phyloP scores from a whole-genome alignment of 2,113 vertebrate genomes.

The Dasypus novemcinctus region DNA sequence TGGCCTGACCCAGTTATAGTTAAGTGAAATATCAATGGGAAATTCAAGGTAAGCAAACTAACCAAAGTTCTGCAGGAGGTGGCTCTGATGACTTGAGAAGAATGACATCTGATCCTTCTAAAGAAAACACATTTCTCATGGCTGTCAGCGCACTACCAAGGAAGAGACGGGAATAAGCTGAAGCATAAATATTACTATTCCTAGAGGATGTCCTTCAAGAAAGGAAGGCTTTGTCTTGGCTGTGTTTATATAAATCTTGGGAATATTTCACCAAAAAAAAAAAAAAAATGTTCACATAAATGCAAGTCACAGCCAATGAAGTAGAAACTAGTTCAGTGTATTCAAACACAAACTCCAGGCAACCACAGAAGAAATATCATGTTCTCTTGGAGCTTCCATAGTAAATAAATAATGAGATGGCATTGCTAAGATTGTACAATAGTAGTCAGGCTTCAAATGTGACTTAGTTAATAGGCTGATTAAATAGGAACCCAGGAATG shows the following conservation, averaged over 20 bases:
- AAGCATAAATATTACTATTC: constrained; percentile 8
- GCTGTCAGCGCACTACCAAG: constrained; percentile 42
- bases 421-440: constrained; percentile 44
- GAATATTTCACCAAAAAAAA: neutral
- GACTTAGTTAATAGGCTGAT: constrained; percentile 30
- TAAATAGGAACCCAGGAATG: constrained; percentile 31
- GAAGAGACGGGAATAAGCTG: constrained; percentile 51
- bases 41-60: constrained; percentile 61
- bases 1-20: constrained; percentile 50
- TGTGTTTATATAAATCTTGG: constrained; percentile 54
- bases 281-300: constrained; percentile 41
- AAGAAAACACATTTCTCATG: constrained; percentile 67
- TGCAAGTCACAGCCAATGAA: constrained; percentile 57
- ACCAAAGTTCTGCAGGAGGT: constrained; percentile 48
- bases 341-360: constrained; percentile 58
- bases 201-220: constrained; percentile 53
- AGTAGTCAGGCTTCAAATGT: constrained; percentile 4
- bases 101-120: constrained; percentile 65
- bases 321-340: constrained; percentile 45
- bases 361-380: constrained; percentile 54
- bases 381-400: constrained; percentile 43
- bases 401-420: constrained; percentile 66
- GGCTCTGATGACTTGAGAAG: constrained; percentile 59
- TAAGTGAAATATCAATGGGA: constrained; percentile 64
- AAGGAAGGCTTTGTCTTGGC: constrained; percentile 55